A percentile compares a stretch with the other conserved stretches of the same genome.
phyloP scores from a whole-genome alignment of 2,888 invertebrate genomes.

The Eudemis profundana region DNA sequence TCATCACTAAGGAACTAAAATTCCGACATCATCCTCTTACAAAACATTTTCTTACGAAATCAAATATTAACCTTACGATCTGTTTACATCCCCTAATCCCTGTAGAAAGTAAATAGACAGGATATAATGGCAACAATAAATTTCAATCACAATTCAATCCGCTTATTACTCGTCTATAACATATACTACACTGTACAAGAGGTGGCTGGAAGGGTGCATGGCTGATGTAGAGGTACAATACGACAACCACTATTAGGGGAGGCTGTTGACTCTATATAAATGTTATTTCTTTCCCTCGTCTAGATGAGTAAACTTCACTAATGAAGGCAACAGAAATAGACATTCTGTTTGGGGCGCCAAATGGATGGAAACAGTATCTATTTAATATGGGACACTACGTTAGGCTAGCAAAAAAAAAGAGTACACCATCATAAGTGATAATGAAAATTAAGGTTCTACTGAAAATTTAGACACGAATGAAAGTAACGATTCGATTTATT shows the following conservation, averaged over 20 bases:
- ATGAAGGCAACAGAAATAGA: slow-evolving; percentile 50
- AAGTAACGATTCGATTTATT: too few species aligned
- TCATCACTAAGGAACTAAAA: neutral
- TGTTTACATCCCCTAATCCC: slow-evolving; percentile 16
- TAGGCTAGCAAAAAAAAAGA: too few species aligned
- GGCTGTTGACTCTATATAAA: slow-evolving; percentile 60
- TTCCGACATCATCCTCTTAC: neutral
- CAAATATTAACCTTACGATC: slow-evolving; percentile 15
- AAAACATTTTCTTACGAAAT: neutral
- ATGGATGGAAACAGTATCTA: neutral
- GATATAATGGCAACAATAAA: slow-evolving; percentile 57
- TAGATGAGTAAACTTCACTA: slow-evolving; percentile 53
- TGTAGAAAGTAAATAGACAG: slow-evolving; percentile 18
- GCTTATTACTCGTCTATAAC: slow-evolving; percentile 68
- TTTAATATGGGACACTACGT: too few species aligned
- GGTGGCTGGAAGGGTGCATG: slow-evolving; percentile 74
- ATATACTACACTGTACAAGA: slow-evolving; percentile 64
- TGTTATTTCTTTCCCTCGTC: slow-evolving; percentile 58
- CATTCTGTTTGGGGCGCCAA: slow-evolving; percentile 28
- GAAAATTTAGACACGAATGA: too few species aligned
- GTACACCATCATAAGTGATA: neutral
- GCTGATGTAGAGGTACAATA: slow-evolving; percentile 63
- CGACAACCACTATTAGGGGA: slow-evolving; percentile 50
- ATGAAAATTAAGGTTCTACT: too few species aligned
- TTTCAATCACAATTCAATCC: slow-evolving; percentile 71